Base-by-base conservation (phyloP, 2,797 vertebrate genomes). In the Trichosurus vulpecula region DNA sequence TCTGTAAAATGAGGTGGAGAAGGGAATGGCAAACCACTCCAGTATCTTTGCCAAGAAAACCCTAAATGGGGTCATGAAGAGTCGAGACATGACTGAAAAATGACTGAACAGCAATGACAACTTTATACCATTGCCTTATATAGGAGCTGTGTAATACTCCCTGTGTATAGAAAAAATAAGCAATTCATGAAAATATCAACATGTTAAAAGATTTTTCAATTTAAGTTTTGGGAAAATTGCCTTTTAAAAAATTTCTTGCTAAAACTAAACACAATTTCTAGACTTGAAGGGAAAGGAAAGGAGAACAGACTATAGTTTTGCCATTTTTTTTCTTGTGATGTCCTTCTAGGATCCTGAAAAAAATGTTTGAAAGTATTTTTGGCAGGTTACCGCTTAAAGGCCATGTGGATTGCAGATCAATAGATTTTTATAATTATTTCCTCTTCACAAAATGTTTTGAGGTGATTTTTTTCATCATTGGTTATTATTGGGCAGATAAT, bases 351-450 rank as follows among this genome's bases (percentile, higher is more conserved):
- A 61, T 22, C 57, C 74, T 94, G 35, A 54, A 96, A 90, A 94
- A 92, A 81, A 92, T 90, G 91, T 94, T n/a, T 95, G 51, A 94
- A 95, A 94, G 35, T 19, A 25, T 91, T 96, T 94, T 94, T 96
- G 81, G 47, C 19, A 52, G 91, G 58, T 96, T 94, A 56, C 22
- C 81, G 47, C 16, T 55, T 30, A 74, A 90, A 6, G 95, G 47
- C 52, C 56, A 91, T 41, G 90, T 41, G n/a, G 66, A n/a, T 93
- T 27, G 61, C 30, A 90, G 27, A 4, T n/a, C 52, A 54, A 0
- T 53, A 47, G 19, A 81, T 91, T 94, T 90, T 54, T 53, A 91
- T 91, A 54, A 92, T 0, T 41, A 22, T 95, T 95, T 96, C 1
- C 25, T 81, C 25, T 2, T 54, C 2, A 6, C 31, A 91, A 92